Percentiles rank a stretch among this genome's conserved stretches.
phyloP scores from a whole-genome alignment of 2,113 vertebrate species.

The Anseranas semipalmata region DNA sequence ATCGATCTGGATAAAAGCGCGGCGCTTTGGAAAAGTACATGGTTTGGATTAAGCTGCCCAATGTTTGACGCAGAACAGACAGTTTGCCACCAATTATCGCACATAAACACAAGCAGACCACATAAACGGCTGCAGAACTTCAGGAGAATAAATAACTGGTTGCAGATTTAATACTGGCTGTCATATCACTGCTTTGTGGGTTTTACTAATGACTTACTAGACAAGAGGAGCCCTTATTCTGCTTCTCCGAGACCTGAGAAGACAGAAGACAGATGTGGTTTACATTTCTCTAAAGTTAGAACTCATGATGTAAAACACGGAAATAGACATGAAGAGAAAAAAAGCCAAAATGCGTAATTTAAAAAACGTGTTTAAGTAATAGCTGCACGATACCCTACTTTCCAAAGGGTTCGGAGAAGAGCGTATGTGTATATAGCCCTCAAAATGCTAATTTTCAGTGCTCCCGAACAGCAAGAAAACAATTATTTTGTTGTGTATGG shows the following conservation, averaged over 20 bases:
- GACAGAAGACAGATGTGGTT: not conserved
- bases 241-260: not conserved
- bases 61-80: not conserved
- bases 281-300: slow-evolving; percentile 45
- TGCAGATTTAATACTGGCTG: slow-evolving; percentile 31
- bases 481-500: not conserved
- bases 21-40: not conserved
- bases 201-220: slow-evolving; percentile 1
- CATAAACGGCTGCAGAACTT: not conserved
- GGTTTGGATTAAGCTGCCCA: fast-evolving
- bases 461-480: not conserved
- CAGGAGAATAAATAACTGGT: not conserved
- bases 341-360: not conserved
- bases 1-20: not conserved
- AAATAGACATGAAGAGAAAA: slow-evolving; percentile 2
- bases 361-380: not conserved
- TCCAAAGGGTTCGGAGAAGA: not conserved
- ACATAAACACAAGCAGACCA: not conserved
- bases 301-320: slow-evolving; percentile 15
- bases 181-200: not conserved
- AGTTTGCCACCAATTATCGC: slow-evolving; percentile 15
- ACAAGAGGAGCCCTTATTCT: not conserved
- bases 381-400: not conserved
- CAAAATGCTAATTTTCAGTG: fast-evolving
- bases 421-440: not conserved